phyloP scores from a whole-genome alignment of 92 coral and sea anemone species.

The Epizoanthus stellaris region DNA sequence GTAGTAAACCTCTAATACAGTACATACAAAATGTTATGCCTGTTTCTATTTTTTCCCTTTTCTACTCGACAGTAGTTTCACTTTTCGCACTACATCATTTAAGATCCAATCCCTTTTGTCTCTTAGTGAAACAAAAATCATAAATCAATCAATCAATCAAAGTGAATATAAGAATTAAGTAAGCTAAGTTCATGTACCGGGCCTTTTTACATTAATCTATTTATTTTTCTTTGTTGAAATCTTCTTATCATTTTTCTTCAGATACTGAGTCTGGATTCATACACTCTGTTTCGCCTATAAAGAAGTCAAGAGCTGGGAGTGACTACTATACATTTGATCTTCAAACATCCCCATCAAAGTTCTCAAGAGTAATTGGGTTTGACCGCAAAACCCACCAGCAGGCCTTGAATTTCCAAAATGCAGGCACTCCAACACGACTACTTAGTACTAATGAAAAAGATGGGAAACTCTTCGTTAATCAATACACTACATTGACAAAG shows the following conservation, averaged over 20 bases:
- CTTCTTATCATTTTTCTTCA: constrained; percentile 31
- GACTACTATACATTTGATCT: too few species aligned
- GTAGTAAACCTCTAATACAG: too few species aligned
- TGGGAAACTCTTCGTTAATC: constrained; percentile 25
- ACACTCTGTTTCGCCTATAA: constrained; percentile 61
- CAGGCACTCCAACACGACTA: constrained; percentile 50
- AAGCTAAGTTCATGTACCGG: constrained; percentile 7
- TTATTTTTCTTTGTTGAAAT: constrained; percentile 10
- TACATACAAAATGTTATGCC: too few species aligned
- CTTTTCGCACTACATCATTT: too few species aligned
- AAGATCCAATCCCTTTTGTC: too few species aligned
- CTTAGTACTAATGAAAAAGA: constrained; percentile 37
- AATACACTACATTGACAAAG: constrained; percentile 32
- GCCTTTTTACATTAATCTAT: constrained; percentile 4
- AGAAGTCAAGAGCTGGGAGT: constrained; percentile 53
- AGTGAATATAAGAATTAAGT: neutral
- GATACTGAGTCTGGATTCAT: constrained; percentile 59
- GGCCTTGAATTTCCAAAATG: constrained; percentile 29
- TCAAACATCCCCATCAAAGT: too few species aligned
- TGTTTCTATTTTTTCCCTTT: too few species aligned
- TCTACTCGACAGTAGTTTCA: too few species aligned
- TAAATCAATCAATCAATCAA: too few species aligned
- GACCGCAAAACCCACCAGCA: constrained; percentile 52
- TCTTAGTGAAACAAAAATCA: too few species aligned
- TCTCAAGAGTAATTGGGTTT: constrained; percentile 53